A percentile compares a stretch with the other conserved stretches of the same genome.
Evolutionary conservation across 2,888 invertebrate species (phyloP).

Genomic region (Athetis lepigone): DNA sequence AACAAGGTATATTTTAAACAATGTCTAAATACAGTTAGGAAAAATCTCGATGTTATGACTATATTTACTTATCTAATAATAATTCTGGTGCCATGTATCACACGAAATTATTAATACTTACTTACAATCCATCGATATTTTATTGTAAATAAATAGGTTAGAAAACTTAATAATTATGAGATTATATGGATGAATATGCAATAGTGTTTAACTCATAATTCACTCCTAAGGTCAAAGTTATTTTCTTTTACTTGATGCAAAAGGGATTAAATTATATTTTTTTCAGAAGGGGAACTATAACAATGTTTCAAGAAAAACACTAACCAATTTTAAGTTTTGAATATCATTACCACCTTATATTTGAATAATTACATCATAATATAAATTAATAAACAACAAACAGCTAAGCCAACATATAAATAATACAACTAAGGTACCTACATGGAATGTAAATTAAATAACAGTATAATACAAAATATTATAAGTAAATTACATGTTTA

Average conservation of each 20-base stretch:
- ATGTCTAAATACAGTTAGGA: slow-evolving; percentile 27
- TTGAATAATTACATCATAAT: neutral
- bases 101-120: slow-evolving; percentile 46
- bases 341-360: too few species aligned
- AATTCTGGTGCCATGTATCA: slow-evolving; percentile 70
- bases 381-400: neutral
- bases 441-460: neutral
- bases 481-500: neutral
- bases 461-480: neutral
- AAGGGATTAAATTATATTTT: neutral
- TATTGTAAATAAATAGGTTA: slow-evolving; percentile 63
- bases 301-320: slow-evolving; percentile 5
- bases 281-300: neutral
- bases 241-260: neutral
- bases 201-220: slow-evolving; percentile 23
- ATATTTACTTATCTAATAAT: slow-evolving; percentile 43
- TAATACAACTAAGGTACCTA: neutral
- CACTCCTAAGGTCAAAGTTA: neutral
- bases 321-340: too few species aligned
- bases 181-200: slow-evolving; percentile 58
- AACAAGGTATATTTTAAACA: slow-evolving; percentile 21
- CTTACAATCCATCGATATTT: slow-evolving; percentile 41
- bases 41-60: slow-evolving; percentile 30
- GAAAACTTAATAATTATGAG: slow-evolving; percentile 46
- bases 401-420: slow-evolving; percentile 4